A percentile compares a stretch with the other conserved stretches of the same genome.
These are phyloP conservation scores for Ceryle rudis DNA, from an alignment of 2,797 vertebrate species.

Conservation along the genomic window DNA sequence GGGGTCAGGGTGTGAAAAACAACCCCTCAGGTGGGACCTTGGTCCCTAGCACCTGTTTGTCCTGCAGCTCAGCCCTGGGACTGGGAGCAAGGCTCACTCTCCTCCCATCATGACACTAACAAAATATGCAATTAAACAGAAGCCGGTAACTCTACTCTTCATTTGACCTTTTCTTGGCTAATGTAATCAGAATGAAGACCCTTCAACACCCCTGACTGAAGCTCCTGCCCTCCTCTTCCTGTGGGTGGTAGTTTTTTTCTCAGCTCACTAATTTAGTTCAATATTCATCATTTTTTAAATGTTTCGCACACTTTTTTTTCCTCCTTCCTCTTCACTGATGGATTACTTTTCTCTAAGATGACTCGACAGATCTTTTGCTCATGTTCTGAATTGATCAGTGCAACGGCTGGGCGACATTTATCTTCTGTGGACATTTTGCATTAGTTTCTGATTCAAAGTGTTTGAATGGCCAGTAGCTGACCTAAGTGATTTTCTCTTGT, in stretches of 20 bases:
- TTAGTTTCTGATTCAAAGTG: conserved; percentile 5
- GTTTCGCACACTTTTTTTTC: background rate
- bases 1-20: background rate
- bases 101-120: background rate
- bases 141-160: conserved; percentile 11
- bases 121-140: conserved; percentile 33
- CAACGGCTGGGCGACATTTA: conserved; percentile 14
- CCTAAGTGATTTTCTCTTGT: background rate
- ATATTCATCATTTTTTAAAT: conserved; percentile 46
- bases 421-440: background rate
- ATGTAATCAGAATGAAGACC: conserved; percentile 17
- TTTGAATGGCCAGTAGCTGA: background rate
- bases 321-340: background rate
- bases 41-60: background rate
- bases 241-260: conserved; percentile 10
- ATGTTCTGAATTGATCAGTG: conserved; percentile 17
- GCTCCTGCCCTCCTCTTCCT: background rate
- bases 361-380: conserved; percentile 43
- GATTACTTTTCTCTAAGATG: background rate
- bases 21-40: background rate
- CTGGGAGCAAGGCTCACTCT: background rate
- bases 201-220: conserved; percentile 28
- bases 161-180: conserved; percentile 47
- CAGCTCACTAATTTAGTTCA: background rate
- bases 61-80: background rate